phyloP scores from a whole-genome alignment of 2,797 vertebrate species.

The Peromyscus eremicus region DNA sequence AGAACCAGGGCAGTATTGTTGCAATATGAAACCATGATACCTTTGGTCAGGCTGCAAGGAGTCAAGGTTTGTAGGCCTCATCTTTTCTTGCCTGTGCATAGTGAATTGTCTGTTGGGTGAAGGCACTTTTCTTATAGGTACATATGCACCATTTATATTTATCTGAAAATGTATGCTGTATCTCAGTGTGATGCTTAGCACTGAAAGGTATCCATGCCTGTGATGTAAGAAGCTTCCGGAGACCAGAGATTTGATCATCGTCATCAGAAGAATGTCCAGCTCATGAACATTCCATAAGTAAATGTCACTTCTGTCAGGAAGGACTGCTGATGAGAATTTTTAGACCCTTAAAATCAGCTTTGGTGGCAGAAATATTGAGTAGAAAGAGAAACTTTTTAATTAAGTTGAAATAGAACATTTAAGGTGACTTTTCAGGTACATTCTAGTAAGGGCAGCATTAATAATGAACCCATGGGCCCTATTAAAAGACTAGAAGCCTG shows the following conservation, averaged over 20 bases:
- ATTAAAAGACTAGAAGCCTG: slow-evolving; percentile 44
- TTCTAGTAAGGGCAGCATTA: slow-evolving; percentile 55
- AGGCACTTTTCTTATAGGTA: background rate
- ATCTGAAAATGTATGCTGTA: background rate
- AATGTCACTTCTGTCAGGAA: slow-evolving; percentile 24
- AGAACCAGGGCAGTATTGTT: background rate
- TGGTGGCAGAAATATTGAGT: slow-evolving; percentile 47
- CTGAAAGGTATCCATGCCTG: background rate
- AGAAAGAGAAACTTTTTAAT: slow-evolving; percentile 29
- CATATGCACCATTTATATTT: background rate
- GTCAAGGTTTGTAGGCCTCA: background rate
- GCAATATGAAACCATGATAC: background rate
- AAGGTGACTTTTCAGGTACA: background rate
- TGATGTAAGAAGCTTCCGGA: background rate
- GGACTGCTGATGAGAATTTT: slow-evolving; percentile 65
- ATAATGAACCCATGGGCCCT: slow-evolving; percentile 19
- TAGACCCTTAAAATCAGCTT: slow-evolving; percentile 47
- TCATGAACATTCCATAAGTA: slow-evolving; percentile 35
- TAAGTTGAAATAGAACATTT: background rate
- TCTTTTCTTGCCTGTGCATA: background rate
- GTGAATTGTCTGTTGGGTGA: background rate
- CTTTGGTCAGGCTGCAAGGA: background rate
- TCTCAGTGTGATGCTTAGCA: background rate
- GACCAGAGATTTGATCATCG: background rate
- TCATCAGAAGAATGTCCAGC: background rate